A percentile compares a stretch with the other conserved stretches of the same genome.
phyloP scores from a whole-genome alignment of 2,888 invertebrate species.

The Meghimatium bilineatum region DNA sequence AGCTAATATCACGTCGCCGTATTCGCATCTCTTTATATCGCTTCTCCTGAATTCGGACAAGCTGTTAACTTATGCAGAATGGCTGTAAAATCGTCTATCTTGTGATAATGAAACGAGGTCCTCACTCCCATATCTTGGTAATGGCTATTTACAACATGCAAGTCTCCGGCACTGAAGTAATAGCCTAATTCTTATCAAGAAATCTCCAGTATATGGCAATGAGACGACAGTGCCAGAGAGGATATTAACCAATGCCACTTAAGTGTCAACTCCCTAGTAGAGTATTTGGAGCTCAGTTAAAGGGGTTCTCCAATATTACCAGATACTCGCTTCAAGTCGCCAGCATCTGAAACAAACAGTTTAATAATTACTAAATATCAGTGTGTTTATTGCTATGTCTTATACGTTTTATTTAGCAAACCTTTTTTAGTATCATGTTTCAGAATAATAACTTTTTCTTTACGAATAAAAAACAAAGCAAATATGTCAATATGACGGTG shows the following conservation, averaged over 20 bases:
- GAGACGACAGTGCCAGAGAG: background rate
- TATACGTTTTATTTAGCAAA: too few relatives aligned
- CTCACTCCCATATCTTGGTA: background rate
- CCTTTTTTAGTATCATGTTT: too few relatives aligned
- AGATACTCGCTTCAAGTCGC: background rate
- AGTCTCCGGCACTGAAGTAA: background rate
- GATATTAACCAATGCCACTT: background rate
- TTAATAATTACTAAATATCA: too few relatives aligned
- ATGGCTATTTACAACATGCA: background rate
- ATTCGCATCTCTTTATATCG: background rate
- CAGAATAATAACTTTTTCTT: too few relatives aligned
- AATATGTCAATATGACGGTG: too few relatives aligned
- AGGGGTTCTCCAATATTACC: background rate
- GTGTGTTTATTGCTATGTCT: too few relatives aligned
- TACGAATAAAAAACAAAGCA: too few relatives aligned
- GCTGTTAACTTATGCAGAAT: background rate
- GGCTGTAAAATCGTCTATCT: background rate
- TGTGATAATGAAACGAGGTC: background rate
- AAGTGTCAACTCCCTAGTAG: background rate
- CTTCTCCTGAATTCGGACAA: background rate
- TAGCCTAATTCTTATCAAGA: background rate
- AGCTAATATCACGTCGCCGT: background rate
- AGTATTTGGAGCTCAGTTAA: background rate
- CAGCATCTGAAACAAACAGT: conserved; percentile 17
- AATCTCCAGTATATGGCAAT: background rate